A percentile compares a stretch with the other conserved stretches of the same genome.
Evolutionary conservation across 2,888 invertebrate species (phyloP).

Genomic region (Coelogynopora nodosa): DNA sequence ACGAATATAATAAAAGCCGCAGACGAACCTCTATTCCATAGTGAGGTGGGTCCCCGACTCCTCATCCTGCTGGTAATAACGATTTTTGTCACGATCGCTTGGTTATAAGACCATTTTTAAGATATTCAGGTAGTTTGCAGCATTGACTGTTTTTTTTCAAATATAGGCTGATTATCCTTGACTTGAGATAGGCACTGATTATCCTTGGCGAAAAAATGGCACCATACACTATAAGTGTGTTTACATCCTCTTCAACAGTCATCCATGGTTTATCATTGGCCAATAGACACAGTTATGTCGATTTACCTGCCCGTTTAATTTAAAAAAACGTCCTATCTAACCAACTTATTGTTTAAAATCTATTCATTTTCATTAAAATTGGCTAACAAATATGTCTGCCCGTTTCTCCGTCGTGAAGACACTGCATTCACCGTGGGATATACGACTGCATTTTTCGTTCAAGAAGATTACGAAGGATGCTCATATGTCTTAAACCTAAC

Average conservation of each 20-base stretch:
- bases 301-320: not conserved
- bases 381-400: not conserved
- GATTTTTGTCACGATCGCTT: not conserved
- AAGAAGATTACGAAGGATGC: too few species aligned
- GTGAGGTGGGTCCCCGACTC: not conserved
- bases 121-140: not conserved
- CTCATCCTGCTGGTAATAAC: not conserved
- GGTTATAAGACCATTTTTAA: not conserved
- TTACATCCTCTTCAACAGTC: not conserved
- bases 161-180: not conserved
- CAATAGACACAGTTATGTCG: not conserved
- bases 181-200: not conserved
- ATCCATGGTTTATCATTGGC: not conserved
- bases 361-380: not conserved
- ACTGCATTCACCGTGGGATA: not conserved
- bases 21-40: not conserved
- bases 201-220: not conserved
- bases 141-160: not conserved
- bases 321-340: not conserved
- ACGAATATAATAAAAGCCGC: not conserved
- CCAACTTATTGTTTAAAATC: not conserved
- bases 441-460: too few species aligned
- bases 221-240: not conserved
- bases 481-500: too few species aligned
- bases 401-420: not conserved